Base-by-base conservation (phyloP, 1,140 invertebrate species). In the Orussus abietinus region DNA sequence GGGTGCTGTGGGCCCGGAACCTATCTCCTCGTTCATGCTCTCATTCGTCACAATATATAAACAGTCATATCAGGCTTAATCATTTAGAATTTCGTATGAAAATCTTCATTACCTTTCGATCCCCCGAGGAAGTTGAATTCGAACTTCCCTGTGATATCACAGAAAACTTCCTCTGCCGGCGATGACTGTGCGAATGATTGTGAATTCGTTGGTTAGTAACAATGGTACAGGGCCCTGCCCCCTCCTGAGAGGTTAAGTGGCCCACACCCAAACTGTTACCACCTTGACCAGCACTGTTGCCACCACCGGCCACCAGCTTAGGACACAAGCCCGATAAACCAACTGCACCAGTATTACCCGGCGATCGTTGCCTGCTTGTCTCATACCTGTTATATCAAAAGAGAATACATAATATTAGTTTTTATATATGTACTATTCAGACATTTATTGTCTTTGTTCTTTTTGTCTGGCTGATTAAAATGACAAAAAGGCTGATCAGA, bases 301-400 rank as follows among this genome's bases (percentile, higher is more conserved):
- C 57, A 48, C 67, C 56, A 58, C 59, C 59, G 46, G 65, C 57
- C 59, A 64, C 64, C 57, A 73, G 54, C 51, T 70, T 72, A 15
- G 70, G 64, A 53, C 70, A 73, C 51, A 73, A 61, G 52, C 65
- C 69, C 18, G 67, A 69, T 41, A 73, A 58, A 28, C 60, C 57
- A 37, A 60, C 59, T 18, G 57, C 61, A 49, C 55, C 55, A 47
- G 59, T 62, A 47, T 63, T 64, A 38, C 66, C 59, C 44, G 67
- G 63, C 46, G 69, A 52, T 49, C 64, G 61, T 47, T 72, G 70
- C 53, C 69, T 72, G 31, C 63, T 72, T 60, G 70, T 70, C 51
- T 72, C 70, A 72, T 73, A 73, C 69, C 70, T 73, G 54, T 3
- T n/a, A n/a, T n/a, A n/a, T n/a, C n/a, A n/a, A n/a, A n/a, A n/a